Conservation (phyloP, 64 coral and sea anemone species). For the Astreopora myriophthalma region DNA sequence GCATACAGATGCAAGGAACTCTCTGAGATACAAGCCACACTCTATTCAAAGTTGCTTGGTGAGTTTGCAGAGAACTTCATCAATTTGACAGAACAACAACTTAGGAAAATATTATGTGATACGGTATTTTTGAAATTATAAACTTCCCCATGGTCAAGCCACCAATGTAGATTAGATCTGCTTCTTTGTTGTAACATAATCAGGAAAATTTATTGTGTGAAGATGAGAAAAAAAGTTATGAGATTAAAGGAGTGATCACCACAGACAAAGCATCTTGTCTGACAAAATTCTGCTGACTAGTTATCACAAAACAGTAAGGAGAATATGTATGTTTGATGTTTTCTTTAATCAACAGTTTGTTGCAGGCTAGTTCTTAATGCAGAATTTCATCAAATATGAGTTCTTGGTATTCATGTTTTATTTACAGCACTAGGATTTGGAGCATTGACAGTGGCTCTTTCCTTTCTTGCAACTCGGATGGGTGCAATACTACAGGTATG, state of each 20-base stretch:
- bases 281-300: too few species aligned
- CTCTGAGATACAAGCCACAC: conserved; percentile 61
- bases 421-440: conserved; percentile 86
- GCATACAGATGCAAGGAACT: conserved; percentile 21
- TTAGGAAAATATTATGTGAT: too few species aligned
- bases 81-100: neutral
- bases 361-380: too few species aligned
- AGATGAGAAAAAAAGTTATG: too few species aligned
- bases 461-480: conserved; percentile 83
- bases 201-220: too few species aligned
- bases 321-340: too few species aligned
- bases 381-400: neutral
- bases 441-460: conserved; percentile 78
- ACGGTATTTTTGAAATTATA: too few species aligned
- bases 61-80: neutral
- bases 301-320: too few species aligned
- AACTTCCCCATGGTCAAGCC: too few species aligned
- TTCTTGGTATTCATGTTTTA: neutral
- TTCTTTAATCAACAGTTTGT: too few species aligned
- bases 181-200: too few species aligned
- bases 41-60: conserved; percentile 90
- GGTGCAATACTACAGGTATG: conserved; percentile 88
- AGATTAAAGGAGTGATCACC: neutral
- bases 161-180: too few species aligned
- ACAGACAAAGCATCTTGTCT: neutral